A percentile compares a stretch with the other conserved stretches of the same genome.
phyloP scores from a whole-genome alignment of 2,113 vertebrate species.

The Salvelinus sp. region DNA sequence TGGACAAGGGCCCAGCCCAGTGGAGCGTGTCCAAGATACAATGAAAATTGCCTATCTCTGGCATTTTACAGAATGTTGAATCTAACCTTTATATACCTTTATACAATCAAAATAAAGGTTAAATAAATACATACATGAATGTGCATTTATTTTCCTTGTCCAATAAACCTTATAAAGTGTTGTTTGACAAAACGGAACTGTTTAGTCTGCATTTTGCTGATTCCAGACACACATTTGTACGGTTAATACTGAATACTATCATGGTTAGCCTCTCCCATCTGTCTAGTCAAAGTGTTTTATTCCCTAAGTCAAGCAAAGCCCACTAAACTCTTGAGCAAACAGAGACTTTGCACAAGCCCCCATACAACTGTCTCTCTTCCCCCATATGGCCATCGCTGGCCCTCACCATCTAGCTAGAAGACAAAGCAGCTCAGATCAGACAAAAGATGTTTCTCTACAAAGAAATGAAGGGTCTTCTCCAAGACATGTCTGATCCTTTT shows the following conservation, averaged over 20 bases:
- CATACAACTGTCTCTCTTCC: not conserved
- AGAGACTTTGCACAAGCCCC: slow-evolving; percentile 58
- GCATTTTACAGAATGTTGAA: too few species aligned
- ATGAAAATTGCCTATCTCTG: too few species aligned
- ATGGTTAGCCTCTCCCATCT: slow-evolving; percentile 26
- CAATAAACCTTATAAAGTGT: too few species aligned
- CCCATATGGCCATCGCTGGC: not conserved
- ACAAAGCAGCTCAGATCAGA: slow-evolving; percentile 73
- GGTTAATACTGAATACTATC: not conserved
- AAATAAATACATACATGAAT: too few species aligned
- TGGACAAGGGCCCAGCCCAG: too few species aligned
- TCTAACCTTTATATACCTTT: too few species aligned
- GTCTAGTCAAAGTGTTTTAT: slow-evolving; percentile 40
- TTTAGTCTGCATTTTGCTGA: too few species aligned
- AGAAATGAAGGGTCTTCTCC: slow-evolving; percentile 57
- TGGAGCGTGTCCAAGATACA: too few species aligned
- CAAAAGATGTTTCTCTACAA: slow-evolving; percentile 58
- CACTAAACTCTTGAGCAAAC: slow-evolving; percentile 74
- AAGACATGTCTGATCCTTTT: slow-evolving; percentile 58
- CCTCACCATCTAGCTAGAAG: slow-evolving; percentile 23
- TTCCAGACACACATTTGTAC: too few species aligned
- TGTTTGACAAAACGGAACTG: too few species aligned
- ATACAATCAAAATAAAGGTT: too few species aligned
- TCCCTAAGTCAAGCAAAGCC: slow-evolving; percentile 55
- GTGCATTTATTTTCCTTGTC: too few species aligned